Percentiles rank a stretch among this genome's conserved stretches.
Conservation (phyloP, 2,113 vertebrate genomes). For the Drymodes brunneopygia region DNA sequence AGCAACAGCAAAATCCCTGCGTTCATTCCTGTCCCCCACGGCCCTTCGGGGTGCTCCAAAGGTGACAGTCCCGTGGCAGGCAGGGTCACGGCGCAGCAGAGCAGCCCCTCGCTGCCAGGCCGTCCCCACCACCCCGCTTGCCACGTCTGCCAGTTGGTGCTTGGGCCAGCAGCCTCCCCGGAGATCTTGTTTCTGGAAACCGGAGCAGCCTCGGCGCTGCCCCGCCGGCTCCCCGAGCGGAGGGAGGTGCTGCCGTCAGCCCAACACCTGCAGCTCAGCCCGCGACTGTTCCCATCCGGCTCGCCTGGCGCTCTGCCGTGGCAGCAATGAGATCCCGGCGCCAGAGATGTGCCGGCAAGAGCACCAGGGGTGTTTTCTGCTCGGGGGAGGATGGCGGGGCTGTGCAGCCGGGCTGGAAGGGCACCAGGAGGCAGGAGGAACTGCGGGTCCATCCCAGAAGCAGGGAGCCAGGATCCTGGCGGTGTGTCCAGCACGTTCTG, state of each 20-base stretch:
- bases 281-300: not conserved
- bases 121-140: accelerated
- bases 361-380: not conserved
- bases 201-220: not conserved
- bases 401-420: not conserved
- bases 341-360: not conserved
- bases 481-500: accelerated
- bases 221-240: not conserved
- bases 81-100: accelerated
- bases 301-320: not conserved
- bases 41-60: not conserved
- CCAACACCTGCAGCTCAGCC: conserved; percentile 23
- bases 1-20: not conserved
- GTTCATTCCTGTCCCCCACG: not conserved
- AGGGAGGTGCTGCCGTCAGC: not conserved
- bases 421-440: not conserved
- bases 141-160: conserved; percentile 38
- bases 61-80: accelerated
- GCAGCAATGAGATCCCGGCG: not conserved
- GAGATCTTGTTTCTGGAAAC: conserved; percentile 50
- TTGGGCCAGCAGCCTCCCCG: not conserved
- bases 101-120: not conserved
- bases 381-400: not conserved
- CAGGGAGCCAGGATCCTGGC: not conserved
- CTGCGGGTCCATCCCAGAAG: not conserved